These are phyloP conservation scores for Chaetops frenatus DNA, from an alignment of 2,113 vertebrate species.

Conservation along the genomic window DNA sequence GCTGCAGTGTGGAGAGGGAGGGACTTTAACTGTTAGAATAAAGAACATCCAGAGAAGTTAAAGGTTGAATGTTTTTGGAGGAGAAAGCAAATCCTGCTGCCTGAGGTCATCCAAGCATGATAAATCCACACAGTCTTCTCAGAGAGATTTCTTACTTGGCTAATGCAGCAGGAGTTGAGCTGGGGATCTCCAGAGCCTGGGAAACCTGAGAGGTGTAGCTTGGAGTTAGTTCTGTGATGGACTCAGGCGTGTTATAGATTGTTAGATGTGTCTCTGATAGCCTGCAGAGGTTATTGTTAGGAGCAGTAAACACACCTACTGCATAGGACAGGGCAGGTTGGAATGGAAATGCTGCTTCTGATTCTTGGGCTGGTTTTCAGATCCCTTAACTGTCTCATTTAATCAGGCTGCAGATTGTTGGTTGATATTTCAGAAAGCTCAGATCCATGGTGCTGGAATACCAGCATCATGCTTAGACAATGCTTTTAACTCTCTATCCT, in stretches of 20 bases:
- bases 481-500: background rate
- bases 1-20: background rate
- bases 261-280: background rate
- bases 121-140: background rate
- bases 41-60: background rate
- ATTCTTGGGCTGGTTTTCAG: background rate
- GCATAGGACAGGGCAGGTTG: background rate
- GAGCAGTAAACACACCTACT: background rate
- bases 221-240: background rate
- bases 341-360: background rate
- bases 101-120: background rate
- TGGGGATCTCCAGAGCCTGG: background rate
- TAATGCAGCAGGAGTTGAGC: background rate
- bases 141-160: background rate
- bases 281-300: background rate
- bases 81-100: constrained; percentile 9
- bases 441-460: background rate
- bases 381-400: background rate
- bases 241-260: background rate
- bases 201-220: background rate
- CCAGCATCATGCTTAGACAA: background rate
- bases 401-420: background rate
- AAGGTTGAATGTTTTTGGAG: constrained; percentile 7
- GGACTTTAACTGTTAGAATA: background rate
- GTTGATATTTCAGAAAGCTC: background rate